Conservation (phyloP, 2,797 vertebrate species). For the Remorina albescens region DNA sequence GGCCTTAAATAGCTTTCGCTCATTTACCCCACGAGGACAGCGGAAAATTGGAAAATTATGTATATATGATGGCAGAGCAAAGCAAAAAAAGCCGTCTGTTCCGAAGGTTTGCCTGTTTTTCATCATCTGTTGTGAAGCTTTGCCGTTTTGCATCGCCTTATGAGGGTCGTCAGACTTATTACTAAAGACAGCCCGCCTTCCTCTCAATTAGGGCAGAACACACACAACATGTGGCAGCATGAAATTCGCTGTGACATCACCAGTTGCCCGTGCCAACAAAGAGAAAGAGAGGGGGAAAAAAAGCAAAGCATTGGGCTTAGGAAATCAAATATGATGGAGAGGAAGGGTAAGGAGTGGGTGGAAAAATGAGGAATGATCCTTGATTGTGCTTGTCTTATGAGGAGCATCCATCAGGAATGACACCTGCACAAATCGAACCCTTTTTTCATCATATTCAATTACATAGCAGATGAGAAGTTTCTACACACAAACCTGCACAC, state of each 20-base stretch:
- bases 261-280: constrained; percentile 46
- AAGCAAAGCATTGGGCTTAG: constrained; percentile 44
- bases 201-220: constrained; percentile 70
- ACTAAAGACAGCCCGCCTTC: constrained; percentile 56
- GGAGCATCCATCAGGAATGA: constrained; percentile 85
- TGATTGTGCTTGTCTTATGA: constrained; percentile 85
- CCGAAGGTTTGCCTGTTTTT: constrained; percentile 28
- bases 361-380: constrained; percentile 83
- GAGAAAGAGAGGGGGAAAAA: background rate
- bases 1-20: constrained; percentile 15
- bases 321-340: constrained; percentile 73
- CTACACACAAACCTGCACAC: constrained; percentile 42
- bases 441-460: constrained; percentile 75
- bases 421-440: constrained; percentile 79
- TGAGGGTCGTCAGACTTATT: constrained; percentile 54
- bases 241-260: constrained; percentile 70
- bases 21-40: constrained; percentile 14
- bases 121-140: constrained; percentile 13
- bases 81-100: constrained; percentile 19
- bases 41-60: constrained; percentile 25
- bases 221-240: constrained; percentile 60
- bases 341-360: constrained; percentile 71
- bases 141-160: constrained; percentile 19
- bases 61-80: constrained; percentile 11
- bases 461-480: constrained; percentile 43